These are phyloP conservation scores for Pseudochaenichthys georgianus DNA, from an alignment of 2,797 vertebrate species.

Conservation along the genomic window DNA sequence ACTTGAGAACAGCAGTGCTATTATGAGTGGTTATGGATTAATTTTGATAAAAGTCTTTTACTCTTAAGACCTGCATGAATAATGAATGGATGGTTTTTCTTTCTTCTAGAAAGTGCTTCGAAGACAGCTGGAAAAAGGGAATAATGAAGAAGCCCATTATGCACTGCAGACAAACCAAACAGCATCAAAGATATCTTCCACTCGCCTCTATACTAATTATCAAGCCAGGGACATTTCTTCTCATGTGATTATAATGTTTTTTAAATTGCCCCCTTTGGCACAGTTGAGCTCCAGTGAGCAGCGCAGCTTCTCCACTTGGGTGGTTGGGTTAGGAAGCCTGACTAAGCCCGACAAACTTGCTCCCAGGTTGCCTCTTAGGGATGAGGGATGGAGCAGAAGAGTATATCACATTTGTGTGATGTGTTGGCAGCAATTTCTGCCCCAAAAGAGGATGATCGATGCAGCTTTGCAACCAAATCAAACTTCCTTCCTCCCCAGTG, in stretches of 20 bases:
- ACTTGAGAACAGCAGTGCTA: not conserved
- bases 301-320: slow-evolving; percentile 34
- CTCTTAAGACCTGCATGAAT: slow-evolving; percentile 28
- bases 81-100: slow-evolving; percentile 21
- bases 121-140: slow-evolving; percentile 36
- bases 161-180: slow-evolving; percentile 54
- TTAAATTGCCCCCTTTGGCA: slow-evolving; percentile 60
- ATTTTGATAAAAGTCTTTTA: not conserved
- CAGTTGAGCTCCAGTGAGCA: slow-evolving; percentile 48
- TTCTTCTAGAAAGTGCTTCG: slow-evolving; percentile 9
- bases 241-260: slow-evolving; percentile 70
- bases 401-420: slow-evolving; percentile 16
- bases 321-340: slow-evolving; percentile 47
- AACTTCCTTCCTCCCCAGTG: not conserved
- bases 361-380: slow-evolving; percentile 54
- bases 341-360: slow-evolving; percentile 58
- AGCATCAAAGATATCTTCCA: slow-evolving; percentile 37
- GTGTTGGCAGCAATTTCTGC: slow-evolving; percentile 20
- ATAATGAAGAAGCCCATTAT: slow-evolving; percentile 54
- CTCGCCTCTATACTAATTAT: slow-evolving; percentile 62
- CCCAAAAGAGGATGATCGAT: slow-evolving; percentile 22
- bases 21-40: not conserved
- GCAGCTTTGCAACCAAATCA: slow-evolving; percentile 12
- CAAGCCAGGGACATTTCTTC: slow-evolving; percentile 62
- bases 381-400: slow-evolving; percentile 29